These are phyloP conservation scores for Muscidifurax raptorellus DNA, from an alignment of 1,140 invertebrate genomes.

Conservation along the genomic window DNA sequence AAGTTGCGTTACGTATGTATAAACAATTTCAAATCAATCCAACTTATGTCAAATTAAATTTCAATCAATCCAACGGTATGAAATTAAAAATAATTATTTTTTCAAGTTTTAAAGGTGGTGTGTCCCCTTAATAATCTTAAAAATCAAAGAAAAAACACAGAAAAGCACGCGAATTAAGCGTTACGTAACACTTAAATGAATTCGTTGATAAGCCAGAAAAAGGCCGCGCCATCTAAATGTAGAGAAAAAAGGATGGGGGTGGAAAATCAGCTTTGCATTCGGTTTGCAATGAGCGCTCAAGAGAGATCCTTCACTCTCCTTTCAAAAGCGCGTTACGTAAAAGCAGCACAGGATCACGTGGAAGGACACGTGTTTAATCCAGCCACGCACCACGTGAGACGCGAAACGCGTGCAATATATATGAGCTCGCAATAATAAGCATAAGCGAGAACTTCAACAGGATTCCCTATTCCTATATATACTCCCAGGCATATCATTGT, in stretches of 20 bases:
- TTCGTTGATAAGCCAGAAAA: not conserved
- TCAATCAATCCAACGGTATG: no score
- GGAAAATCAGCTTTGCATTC: not conserved
- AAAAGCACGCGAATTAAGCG: not conserved
- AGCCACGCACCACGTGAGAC: conserved; percentile 18
- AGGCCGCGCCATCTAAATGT: not conserved
- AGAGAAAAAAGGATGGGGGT: not conserved
- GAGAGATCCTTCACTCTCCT: not conserved
- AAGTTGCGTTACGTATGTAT: no score
- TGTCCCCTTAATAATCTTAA: no score
- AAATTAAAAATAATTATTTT: no score
- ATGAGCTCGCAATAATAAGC: not conserved
- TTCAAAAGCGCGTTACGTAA: conserved; percentile 11
- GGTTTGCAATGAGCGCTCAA: not conserved
- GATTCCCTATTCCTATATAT: not conserved
- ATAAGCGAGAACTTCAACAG: not conserved
- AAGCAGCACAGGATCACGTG: conserved; percentile 6
- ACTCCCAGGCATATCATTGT: no score
- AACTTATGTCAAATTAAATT: no score
- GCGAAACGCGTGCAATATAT: not conserved
- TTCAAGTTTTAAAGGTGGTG: no score
- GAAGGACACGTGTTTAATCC: conserved; percentile 21
- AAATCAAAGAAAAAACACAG: not conserved
- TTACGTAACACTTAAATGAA: not conserved
- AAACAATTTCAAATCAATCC: no score